Evolutionary conservation across 2,113 vertebrate species (phyloP).

Genomic region (Seriola dumerili): DNA sequence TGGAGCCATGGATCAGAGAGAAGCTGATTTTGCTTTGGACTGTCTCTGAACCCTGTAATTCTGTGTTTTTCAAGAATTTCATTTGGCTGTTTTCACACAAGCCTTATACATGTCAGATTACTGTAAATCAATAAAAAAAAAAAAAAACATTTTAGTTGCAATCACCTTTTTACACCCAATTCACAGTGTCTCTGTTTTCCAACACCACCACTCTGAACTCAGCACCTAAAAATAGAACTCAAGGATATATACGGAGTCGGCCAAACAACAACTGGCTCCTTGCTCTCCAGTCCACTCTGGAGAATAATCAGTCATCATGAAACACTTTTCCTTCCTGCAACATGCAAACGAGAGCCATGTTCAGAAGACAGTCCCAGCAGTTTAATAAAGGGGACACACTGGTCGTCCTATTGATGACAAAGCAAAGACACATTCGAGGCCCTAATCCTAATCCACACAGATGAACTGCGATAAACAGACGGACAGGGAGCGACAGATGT

Average conservation of each 20-base stretch:
- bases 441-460: conserved; percentile 80
- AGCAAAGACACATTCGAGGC: conserved; percentile 60
- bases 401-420: conserved; percentile 62
- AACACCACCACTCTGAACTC: conserved; percentile 1
- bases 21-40: conserved; percentile 52
- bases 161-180: conserved; percentile 8
- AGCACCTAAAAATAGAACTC: conserved; percentile 45
- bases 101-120: conserved; percentile 14
- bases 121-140: neutral
- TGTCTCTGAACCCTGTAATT: conserved; percentile 45
- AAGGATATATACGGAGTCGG: conserved; percentile 38
- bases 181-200: conserved; percentile 13
- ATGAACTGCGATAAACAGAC: conserved; percentile 57
- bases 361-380: conserved; percentile 16
- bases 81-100: conserved; percentile 19
- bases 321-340: conserved; percentile 61
- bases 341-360: conserved; percentile 40
- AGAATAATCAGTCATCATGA: conserved; percentile 52
- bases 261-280: conserved; percentile 50
- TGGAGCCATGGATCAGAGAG: conserved; percentile 55
- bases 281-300: conserved; percentile 12
- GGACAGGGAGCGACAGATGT: conserved; percentile 69
- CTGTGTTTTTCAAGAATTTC: conserved; percentile 71
- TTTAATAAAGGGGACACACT: conserved; percentile 25
- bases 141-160: neutral